Percentiles rank a stretch among this genome's conserved stretches.
Evolutionary conservation across 2,113 vertebrate species (phyloP).

Genomic region (Oncorhynchus masou): DNA sequence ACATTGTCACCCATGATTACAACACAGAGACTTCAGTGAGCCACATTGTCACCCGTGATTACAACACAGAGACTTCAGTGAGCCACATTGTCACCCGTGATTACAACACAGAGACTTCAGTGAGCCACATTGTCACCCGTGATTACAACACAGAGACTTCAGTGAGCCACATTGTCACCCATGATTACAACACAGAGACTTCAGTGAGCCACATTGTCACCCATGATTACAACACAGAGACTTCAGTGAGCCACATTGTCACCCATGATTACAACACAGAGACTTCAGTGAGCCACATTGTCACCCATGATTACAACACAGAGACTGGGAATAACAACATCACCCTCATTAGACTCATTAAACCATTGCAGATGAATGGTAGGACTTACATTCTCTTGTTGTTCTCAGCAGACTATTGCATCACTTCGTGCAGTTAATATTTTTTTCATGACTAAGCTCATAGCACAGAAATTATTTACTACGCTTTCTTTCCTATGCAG

Average conservation of each 20-base stretch:
- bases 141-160: slow-evolving; percentile 37
- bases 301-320: slow-evolving; percentile 44
- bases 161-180: slow-evolving; percentile 44
- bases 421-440: too few species aligned
- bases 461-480: too few species aligned
- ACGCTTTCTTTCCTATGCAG: too few species aligned
- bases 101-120: slow-evolving; percentile 40
- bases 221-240: slow-evolving; percentile 51
- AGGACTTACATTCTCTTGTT: too few species aligned
- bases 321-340: slow-evolving; percentile 52
- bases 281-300: slow-evolving; percentile 42
- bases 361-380: too few species aligned
- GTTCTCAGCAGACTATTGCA: too few species aligned
- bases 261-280: slow-evolving; percentile 47
- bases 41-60: slow-evolving; percentile 45
- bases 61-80: slow-evolving; percentile 44
- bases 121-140: slow-evolving; percentile 47
- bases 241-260: slow-evolving; percentile 43
- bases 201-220: slow-evolving; percentile 44
- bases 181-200: slow-evolving; percentile 47
- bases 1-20: slow-evolving; percentile 45
- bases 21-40: slow-evolving; percentile 47
- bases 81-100: slow-evolving; percentile 43
- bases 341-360: too few species aligned
- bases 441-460: too few species aligned